These are phyloP conservation scores for Melanotaenia parkinsoni DNA, from an alignment of 2,797 vertebrate species.

Conservation along the genomic window DNA sequence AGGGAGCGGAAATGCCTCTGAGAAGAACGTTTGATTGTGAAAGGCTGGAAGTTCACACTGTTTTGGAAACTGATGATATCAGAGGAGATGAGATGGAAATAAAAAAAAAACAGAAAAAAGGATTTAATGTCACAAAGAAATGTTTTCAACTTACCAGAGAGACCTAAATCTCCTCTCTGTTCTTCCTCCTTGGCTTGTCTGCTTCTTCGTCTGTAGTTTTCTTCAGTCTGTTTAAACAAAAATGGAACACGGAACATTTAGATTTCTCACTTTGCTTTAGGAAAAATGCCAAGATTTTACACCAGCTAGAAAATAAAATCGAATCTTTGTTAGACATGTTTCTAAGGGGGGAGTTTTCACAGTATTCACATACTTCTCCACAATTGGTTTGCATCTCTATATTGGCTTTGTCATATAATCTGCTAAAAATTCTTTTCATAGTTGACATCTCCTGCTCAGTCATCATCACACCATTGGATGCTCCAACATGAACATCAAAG, in stretches of 20 bases:
- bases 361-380: slow-evolving; percentile 8
- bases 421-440: slow-evolving; percentile 32
- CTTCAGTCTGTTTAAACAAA: slow-evolving; percentile 60
- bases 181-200: slow-evolving; percentile 29
- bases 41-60: slow-evolving; percentile 53
- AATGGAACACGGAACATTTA: slow-evolving; percentile 6
- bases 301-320: slow-evolving; percentile 22
- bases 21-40: slow-evolving; percentile 53
- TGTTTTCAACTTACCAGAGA: slow-evolving; percentile 68
- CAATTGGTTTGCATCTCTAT: slow-evolving; percentile 6
- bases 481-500: slow-evolving; percentile 35
- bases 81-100: slow-evolving; percentile 13
- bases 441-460: slow-evolving; percentile 23
- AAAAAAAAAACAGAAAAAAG: slow-evolving; percentile 5
- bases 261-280: slow-evolving; percentile 6
- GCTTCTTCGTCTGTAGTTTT: slow-evolving; percentile 39
- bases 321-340: slow-evolving; percentile 16
- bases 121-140: slow-evolving; percentile 30
- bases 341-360: slow-evolving; percentile 17
- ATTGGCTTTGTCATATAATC: slow-evolving; percentile 40
- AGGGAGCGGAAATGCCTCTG: slow-evolving; percentile 49
- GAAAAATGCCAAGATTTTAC: slow-evolving; percentile 21
- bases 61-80: slow-evolving; percentile 56
- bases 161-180: slow-evolving; percentile 40
- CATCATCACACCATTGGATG: slow-evolving; percentile 26